phyloP scores from a whole-genome alignment of 1,140 invertebrate species.

The Drosophila eugracilis region DNA sequence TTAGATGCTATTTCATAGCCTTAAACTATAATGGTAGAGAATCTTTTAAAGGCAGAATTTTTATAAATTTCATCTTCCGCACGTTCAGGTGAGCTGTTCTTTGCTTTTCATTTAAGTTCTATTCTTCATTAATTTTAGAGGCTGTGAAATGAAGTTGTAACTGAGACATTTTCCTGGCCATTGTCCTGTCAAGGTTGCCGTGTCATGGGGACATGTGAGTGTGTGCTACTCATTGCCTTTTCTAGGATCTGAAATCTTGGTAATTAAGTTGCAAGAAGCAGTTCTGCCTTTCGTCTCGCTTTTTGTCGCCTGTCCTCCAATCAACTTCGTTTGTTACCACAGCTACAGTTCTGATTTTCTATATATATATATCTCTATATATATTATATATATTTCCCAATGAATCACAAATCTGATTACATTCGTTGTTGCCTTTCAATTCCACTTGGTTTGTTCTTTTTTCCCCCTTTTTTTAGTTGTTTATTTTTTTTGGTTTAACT shows the following conservation, averaged over 20 bases:
- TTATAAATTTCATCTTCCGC: conserved; percentile 32
- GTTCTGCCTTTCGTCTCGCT: conserved; percentile 27
- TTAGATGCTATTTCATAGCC: conserved; percentile 55
- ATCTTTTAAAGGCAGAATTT: conserved; percentile 4
- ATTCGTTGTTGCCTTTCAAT: conserved; percentile 70
- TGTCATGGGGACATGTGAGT: conserved; percentile 44
- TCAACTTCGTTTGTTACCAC: conserved; percentile 33
- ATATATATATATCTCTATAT: conserved; percentile 7
- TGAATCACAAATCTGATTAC: conserved; percentile 76
- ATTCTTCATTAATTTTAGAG: conserved; percentile 36
- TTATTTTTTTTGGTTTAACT: conserved; percentile 31
- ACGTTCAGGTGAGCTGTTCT: conserved; percentile 31
- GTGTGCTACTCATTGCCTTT: conserved; percentile 5
- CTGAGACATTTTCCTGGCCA: conserved; percentile 27
- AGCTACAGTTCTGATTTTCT: conserved; percentile 22
- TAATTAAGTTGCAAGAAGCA: conserved; percentile 48
- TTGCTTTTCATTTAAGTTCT: conserved; percentile 11
- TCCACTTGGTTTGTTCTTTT: conserved; percentile 54
- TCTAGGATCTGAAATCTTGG: conserved; percentile 28
- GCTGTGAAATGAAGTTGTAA: conserved; percentile 30
- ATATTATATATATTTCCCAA: conserved; percentile 9
- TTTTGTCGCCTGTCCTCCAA: conserved; percentile 33
- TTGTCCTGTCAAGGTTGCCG: conserved; percentile 39
- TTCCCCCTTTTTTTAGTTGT: conserved; percentile 8
- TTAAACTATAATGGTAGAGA: conserved; percentile 3